Percentiles rank a stretch among this genome's conserved stretches.
These are phyloP conservation scores for Eupleurogrammus muticus DNA, from an alignment of 2,797 vertebrate species.

Conservation along the genomic window DNA sequence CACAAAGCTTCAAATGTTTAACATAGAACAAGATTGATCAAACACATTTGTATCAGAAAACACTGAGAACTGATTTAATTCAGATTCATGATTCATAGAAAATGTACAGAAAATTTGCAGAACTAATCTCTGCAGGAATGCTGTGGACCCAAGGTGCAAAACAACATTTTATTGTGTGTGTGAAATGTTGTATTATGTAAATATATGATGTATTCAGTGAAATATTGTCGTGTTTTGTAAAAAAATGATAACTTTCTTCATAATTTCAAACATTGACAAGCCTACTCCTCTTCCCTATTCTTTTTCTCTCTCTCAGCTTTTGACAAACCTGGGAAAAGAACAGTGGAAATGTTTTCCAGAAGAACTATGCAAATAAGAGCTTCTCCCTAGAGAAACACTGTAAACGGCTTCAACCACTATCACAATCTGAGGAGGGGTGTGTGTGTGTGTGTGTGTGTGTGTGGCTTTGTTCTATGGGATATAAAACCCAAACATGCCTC, in stretches of 20 bases:
- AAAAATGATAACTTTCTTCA: conserved; percentile 9
- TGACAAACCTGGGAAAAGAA: conserved; percentile 75
- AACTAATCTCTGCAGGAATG: conserved; percentile 35
- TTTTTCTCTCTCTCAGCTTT: conserved; percentile 49
- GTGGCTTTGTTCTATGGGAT: conserved; percentile 12
- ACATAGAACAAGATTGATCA: conserved; percentile 27
- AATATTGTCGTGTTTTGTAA: too few species aligned
- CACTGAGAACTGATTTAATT: conserved; percentile 37
- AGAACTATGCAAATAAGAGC: conserved; percentile 78
- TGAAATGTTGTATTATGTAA: too few species aligned
- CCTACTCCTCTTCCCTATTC: conserved; percentile 13
- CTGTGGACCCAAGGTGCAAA: too few species aligned
- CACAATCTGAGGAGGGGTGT: conserved; percentile 47
- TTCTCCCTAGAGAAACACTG: conserved; percentile 65
- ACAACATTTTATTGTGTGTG: too few species aligned
- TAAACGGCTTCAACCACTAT: conserved; percentile 72
- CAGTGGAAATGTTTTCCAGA: conserved; percentile 77
- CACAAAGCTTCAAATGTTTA: conserved; percentile 37
- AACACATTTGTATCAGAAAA: conserved; percentile 34
- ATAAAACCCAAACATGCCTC: conserved; percentile 74
- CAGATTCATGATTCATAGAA: conserved; percentile 39
- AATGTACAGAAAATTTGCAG: conserved; percentile 21
- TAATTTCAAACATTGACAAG: conserved; percentile 26
- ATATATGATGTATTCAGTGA: too few species aligned
- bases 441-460: conserved; percentile 8